Conservation (phyloP, 2,113 vertebrate species). For the Pantherophis guttatus region DNA sequence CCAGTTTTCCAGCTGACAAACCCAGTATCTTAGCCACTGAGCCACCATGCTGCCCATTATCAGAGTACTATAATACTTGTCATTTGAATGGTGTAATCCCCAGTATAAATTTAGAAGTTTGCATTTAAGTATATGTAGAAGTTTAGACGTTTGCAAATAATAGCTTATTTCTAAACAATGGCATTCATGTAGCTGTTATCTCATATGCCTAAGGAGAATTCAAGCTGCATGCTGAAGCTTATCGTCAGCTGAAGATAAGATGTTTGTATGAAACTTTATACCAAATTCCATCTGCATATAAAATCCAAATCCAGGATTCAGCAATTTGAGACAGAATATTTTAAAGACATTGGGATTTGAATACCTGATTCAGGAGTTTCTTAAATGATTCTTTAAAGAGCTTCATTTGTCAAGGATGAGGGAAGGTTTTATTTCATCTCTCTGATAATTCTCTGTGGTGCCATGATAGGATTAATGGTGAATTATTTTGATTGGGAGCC, state of each 20-base stretch:
- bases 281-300: neutral
- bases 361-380: neutral
- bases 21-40: neutral
- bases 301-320: neutral
- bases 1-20: neutral
- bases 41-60: neutral
- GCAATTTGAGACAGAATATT: slow-evolving; percentile 26
- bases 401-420: neutral
- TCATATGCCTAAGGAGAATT: neutral
- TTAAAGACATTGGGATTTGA: neutral
- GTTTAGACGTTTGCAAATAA: neutral
- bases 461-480: neutral
- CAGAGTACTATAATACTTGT: neutral
- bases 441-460: slow-evolving; percentile 1
- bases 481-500: slow-evolving; percentile 16
- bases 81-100: neutral
- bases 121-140: neutral
- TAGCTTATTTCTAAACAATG: neutral
- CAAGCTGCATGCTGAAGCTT: neutral
- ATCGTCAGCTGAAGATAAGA: neutral
- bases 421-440: neutral
- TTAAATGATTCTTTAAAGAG: slow-evolving; percentile 20
- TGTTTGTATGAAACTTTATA: neutral
- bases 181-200: neutral
- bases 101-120: neutral